A percentile compares a stretch with the other conserved stretches of the same genome.
These are phyloP conservation scores for Ormyrus rosae DNA, from an alignment of 2,888 invertebrate species.

Conservation along the genomic window DNA sequence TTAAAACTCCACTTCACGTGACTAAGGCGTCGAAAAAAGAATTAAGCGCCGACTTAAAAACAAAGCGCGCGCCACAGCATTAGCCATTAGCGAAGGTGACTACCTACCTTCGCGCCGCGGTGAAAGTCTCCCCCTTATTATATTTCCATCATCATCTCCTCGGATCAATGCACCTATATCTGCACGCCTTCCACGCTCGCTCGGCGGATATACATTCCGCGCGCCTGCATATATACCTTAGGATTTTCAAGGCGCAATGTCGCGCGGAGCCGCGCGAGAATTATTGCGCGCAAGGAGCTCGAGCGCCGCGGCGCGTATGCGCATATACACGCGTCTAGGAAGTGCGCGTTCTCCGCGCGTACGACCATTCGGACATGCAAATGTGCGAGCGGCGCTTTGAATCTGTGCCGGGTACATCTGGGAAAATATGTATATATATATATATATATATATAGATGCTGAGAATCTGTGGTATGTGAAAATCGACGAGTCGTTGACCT, in stretches of 20 bases:
- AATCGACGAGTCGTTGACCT: no score
- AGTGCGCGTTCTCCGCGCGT: slow-evolving; percentile 5
- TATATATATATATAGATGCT: no score
- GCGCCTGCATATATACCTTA: no score
- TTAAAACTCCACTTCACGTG: no score
- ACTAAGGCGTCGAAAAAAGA: no score
- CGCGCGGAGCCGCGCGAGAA: slow-evolving; percentile 8
- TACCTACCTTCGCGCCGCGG: neutral
- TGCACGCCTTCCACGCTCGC: no score
- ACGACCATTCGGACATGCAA: neutral
- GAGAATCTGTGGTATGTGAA: no score
- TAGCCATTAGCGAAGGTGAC: neutral
- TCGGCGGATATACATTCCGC: no score
- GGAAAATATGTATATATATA: no score
- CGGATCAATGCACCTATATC: slow-evolving; percentile 20
- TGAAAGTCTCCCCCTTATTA: slow-evolving; percentile 42
- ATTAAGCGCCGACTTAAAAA: no score
- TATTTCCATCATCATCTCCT: slow-evolving; percentile 18
- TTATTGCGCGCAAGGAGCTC: slow-evolving; percentile 9
- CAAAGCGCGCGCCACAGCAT: neutral
- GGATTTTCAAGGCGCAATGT: slow-evolving; percentile 46
- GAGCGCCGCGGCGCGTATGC: neutral
- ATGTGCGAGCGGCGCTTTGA: neutral
- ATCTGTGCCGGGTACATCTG: no score
- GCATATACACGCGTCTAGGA: neutral